These are phyloP conservation scores for Pachyrhynchus sulphureomaculatus DNA, from an alignment of 1,140 invertebrate genomes.

Conservation along the genomic window DNA sequence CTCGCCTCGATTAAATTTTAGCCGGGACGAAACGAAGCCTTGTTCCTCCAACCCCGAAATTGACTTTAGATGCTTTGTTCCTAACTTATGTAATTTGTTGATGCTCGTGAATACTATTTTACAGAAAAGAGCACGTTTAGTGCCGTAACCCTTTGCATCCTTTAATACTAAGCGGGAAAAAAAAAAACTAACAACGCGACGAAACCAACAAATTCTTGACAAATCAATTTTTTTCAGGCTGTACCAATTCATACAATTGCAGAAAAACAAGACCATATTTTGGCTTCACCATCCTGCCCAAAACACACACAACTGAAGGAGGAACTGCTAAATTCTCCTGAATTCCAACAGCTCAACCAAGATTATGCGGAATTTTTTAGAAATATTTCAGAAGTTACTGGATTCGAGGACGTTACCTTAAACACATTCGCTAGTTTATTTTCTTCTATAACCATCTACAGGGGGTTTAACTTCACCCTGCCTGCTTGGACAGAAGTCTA, in stretches of 20 bases:
- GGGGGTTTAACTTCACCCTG: constrained; percentile 66
- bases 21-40: too few species aligned
- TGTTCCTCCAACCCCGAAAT: too few species aligned
- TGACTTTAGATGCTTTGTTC: too few species aligned
- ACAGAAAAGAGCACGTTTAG: too few species aligned
- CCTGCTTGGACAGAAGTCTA: constrained; percentile 68
- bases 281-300: constrained; percentile 64
- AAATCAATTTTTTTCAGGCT: constrained; percentile 2
- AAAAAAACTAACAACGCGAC: too few species aligned
- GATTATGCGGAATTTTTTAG: constrained; percentile 1
- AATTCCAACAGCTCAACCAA: constrained; percentile 49
- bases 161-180: too few species aligned
- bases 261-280: constrained; percentile 62
- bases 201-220: too few species aligned
- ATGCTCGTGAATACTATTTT: too few species aligned
- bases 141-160: too few species aligned
- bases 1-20: too few species aligned
- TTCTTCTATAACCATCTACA: constrained; percentile 67
- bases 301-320: constrained; percentile 60
- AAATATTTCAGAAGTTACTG: constrained; percentile 9
- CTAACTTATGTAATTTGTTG: too few species aligned
- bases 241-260: constrained; percentile 76
- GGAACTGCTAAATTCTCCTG: constrained; percentile 56
- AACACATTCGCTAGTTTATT: constrained; percentile 61
- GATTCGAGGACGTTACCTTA: constrained; percentile 52